Base-by-base conservation (phyloP, 2,888 invertebrate species). In the Hermodice carunculata region DNA sequence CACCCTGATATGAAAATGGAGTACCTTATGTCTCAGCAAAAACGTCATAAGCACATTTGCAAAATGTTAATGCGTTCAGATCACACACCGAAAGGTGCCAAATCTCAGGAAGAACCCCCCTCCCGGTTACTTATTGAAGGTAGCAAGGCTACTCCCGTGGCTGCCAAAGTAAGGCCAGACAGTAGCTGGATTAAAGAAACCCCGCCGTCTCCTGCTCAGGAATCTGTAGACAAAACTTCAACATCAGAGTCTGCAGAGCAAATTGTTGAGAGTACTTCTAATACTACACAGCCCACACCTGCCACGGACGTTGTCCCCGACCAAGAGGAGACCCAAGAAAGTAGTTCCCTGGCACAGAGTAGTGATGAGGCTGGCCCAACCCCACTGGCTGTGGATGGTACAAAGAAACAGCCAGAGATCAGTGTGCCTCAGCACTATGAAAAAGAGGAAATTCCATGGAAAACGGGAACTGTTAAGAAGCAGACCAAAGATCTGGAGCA, bases 391-490 rank as follows among this genome's bases (percentile, higher is more conserved):
- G 22, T 48, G 4, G 43, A 52, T 14, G 8, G 5, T 28, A 28
- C 29, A 6, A 24, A 43, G 4, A 37, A 37, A 24, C 26, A 37
- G 8, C 34, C 46, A 11, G 73, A 74, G 8, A 40, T 65, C 3
- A 73, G 70, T 11, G 66, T 72, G 8, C 28, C 59, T n/a, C 67
- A 71, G 52, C 78, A 76, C 59, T 90, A 89, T 75, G 88, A 89
- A 70, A 89, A 88, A 70, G 90, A 90, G 75, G 90, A 90, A 66
- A 89, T 90, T 74, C 90, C 91, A 37, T 90, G 91, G 90, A 88
- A 89, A 83, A 89, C 90, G 1, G 91, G 93, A 2, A 92, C 91
- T 0, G 92, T 93, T 24, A 91, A 91, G 78, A 76, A 81, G 43
- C 80, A 81, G 40, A 77, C 74, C 43, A 90, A 91, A 77, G 91